Evolutionary conservation across 2,797 vertebrate genomes (phyloP).

Genomic region (Petrocephalus sullivani): DNA sequence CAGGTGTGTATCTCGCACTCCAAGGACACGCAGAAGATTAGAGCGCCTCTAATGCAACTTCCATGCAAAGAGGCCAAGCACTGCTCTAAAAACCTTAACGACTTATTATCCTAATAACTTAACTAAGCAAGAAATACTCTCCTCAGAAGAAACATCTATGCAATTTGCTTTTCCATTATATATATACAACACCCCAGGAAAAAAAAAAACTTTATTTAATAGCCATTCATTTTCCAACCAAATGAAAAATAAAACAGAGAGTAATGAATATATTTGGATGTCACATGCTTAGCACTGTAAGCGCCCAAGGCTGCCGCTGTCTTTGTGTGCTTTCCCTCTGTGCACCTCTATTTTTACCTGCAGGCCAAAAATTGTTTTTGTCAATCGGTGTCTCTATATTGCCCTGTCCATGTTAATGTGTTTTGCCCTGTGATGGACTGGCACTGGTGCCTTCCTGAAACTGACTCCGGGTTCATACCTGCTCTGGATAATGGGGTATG

Average conservation of each 20-base stretch:
- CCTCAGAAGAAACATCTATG: neutral
- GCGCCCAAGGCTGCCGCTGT: neutral
- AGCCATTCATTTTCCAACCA: neutral
- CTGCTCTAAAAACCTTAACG: neutral
- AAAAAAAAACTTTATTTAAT: neutral
- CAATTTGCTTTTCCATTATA: neutral
- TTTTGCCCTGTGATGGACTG: neutral
- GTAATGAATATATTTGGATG: neutral
- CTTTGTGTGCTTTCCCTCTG: neutral
- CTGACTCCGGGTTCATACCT: neutral
- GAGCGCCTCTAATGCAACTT: neutral
- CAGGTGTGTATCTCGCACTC: neutral
- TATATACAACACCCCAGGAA: neutral
- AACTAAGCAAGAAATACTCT: neutral
- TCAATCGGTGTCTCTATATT: neutral
- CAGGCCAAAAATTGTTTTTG: neutral
- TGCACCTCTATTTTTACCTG: neutral
- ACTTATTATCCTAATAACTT: neutral
- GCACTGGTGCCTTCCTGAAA: neutral
- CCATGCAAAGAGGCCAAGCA: neutral
- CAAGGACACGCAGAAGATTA: neutral
- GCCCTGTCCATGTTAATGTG: neutral
- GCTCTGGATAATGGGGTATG: neutral
- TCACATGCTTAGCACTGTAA: neutral
- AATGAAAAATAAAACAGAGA: neutral